Conservation (phyloP, 2,113 vertebrate genomes). For the Okapia johnstoni region DNA sequence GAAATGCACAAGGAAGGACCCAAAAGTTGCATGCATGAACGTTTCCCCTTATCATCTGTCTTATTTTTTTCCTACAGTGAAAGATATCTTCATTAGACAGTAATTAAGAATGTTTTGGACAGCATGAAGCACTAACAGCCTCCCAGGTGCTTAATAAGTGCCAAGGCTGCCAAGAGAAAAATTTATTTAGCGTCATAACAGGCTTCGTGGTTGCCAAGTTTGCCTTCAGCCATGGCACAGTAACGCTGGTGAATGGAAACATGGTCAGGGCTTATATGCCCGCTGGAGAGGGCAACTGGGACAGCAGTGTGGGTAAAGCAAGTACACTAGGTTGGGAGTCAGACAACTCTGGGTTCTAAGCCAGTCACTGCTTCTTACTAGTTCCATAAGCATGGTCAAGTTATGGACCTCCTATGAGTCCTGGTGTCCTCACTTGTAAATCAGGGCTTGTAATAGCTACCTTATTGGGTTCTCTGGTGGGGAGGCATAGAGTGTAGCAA, state of each 20-base stretch:
- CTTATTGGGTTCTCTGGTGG: rapidly evolving
- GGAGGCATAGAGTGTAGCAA: too few relatives aligned
- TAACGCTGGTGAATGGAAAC: neutral
- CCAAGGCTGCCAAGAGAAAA: slow-evolving; percentile 71
- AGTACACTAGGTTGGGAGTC: neutral
- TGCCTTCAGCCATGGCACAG: neutral
- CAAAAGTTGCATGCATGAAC: slow-evolving; percentile 42
- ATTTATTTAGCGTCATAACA: slow-evolving; percentile 66
- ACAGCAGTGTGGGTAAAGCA: neutral
- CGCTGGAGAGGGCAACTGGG: rapidly evolving
- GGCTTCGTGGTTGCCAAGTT: slow-evolving; percentile 31
- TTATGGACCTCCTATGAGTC: neutral
- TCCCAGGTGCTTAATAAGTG: slow-evolving; percentile 75
- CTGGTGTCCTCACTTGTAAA: rapidly evolving
- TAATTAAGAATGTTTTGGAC: slow-evolving; percentile 77
- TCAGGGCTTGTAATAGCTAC: too few relatives aligned
- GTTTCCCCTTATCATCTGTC: neutral
- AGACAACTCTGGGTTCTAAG: neutral
- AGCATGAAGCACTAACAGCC: slow-evolving; percentile 50
- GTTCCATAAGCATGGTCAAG: neutral
- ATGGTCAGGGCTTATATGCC: neutral
- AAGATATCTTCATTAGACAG: slow-evolving; percentile 74
- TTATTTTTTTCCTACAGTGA: slow-evolving; percentile 29
- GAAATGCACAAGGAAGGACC: neutral
- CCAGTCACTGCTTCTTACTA: too few relatives aligned